phyloP scores from a whole-genome alignment of 2,888 invertebrate genomes.

The Erebia ligea region DNA sequence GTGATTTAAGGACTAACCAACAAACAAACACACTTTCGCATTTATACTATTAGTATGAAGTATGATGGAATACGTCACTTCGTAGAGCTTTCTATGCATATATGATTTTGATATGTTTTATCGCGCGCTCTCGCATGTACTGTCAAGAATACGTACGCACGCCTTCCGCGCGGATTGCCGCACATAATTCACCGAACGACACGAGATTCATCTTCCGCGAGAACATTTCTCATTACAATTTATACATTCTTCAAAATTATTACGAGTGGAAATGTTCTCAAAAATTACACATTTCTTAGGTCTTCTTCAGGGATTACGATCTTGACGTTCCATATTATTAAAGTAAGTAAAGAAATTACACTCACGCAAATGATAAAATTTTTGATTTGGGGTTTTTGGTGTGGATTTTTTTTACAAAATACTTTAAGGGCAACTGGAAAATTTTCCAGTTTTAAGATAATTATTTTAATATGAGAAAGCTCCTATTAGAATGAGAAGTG shows the following conservation, averaged over 20 bases:
- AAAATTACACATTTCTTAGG: conserved; percentile 17
- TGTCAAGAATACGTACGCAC: conserved; percentile 22
- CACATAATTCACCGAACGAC: conserved; percentile 54
- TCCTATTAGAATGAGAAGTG: too few species aligned
- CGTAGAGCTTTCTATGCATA: too few species aligned
- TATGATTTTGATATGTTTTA: conserved; percentile 25
- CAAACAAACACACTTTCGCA: too few species aligned
- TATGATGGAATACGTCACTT: too few species aligned
- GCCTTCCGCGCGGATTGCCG: conserved; percentile 42
- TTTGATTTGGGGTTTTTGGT: too few species aligned
- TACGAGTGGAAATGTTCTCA: conserved; percentile 14
- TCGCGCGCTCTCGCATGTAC: conserved; percentile 33
- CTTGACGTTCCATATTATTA: not conserved
- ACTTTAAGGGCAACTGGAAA: too few species aligned
- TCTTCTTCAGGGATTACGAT: conserved; percentile 3
- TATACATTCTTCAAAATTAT: conserved; percentile 37
- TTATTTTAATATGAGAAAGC: too few species aligned
- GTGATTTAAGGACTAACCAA: too few species aligned
- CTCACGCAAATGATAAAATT: not conserved
- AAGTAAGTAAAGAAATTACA: not conserved
- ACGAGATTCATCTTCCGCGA: conserved; percentile 53
- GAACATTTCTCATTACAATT: conserved; percentile 45
- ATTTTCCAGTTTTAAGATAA: too few species aligned
- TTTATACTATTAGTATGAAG: too few species aligned
- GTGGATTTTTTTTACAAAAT: too few species aligned